These are phyloP conservation scores for Trissolcus basalis DNA, from an alignment of 1,140 invertebrate genomes.

Conservation along the genomic window DNA sequence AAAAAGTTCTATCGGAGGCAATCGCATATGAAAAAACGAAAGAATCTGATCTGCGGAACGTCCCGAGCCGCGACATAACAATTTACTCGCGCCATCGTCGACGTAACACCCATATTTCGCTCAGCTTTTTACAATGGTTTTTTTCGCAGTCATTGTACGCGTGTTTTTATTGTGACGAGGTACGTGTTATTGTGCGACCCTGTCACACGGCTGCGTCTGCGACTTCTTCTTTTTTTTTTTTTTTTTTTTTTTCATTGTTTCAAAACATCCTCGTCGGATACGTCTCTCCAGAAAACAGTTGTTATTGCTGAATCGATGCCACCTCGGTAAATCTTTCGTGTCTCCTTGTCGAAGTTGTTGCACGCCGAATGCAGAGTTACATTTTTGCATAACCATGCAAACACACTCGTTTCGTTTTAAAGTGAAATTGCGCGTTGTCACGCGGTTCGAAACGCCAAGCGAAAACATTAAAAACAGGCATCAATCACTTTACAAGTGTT, in stretches of 20 bases:
- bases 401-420: slow-evolving; percentile 22
- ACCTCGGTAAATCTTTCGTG: slow-evolving; percentile 51
- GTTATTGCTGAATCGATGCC: slow-evolving; percentile 61
- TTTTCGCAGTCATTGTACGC: slow-evolving; percentile 18
- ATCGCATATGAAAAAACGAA: background rate
- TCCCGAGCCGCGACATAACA: slow-evolving; percentile 8
- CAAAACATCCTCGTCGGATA: slow-evolving; percentile 57
- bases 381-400: slow-evolving; percentile 45
- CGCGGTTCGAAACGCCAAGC: slow-evolving; percentile 8
- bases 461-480: slow-evolving; percentile 46
- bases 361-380: slow-evolving; percentile 39
- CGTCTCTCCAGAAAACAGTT: slow-evolving; percentile 60
- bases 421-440: slow-evolving; percentile 39
- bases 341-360: slow-evolving; percentile 42
- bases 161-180: slow-evolving; percentile 42
- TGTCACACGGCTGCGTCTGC: slow-evolving; percentile 26
- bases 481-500: slow-evolving; percentile 31
- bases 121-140: slow-evolving; percentile 32
- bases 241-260: slow-evolving; percentile 56
- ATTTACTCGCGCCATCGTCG: slow-evolving; percentile 13
- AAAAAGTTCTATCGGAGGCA: too few species aligned
- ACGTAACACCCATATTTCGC: slow-evolving; percentile 17
- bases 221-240: slow-evolving; percentile 29
- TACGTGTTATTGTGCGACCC: slow-evolving; percentile 43
- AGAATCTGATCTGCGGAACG: slow-evolving; percentile 3